Percentiles rank a stretch among this genome's conserved stretches.
phyloP scores from a whole-genome alignment of 2,888 invertebrate genomes.

The Thecophora atra region DNA sequence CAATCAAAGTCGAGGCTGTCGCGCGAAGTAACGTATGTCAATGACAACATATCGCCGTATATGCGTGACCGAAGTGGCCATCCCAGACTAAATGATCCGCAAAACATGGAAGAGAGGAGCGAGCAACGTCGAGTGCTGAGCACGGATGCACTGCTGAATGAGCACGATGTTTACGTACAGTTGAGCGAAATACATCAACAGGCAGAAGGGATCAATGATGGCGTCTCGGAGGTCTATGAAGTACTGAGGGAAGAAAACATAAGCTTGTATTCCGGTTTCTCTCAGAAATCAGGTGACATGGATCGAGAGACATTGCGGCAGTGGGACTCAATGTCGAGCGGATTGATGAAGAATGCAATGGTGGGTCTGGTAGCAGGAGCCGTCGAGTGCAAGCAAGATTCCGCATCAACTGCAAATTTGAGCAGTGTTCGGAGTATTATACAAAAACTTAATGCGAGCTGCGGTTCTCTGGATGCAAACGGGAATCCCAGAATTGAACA shows the following conservation, averaged over 20 bases:
- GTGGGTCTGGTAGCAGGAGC: slow-evolving; percentile 8
- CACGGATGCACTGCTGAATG: slow-evolving; percentile 38
- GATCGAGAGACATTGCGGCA: slow-evolving; percentile 87
- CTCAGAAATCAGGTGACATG: slow-evolving; percentile 71
- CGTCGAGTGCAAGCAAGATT: slow-evolving; percentile 27
- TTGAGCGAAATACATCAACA: slow-evolving; percentile 43
- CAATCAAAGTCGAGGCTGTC: slow-evolving; percentile 61
- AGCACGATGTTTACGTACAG: slow-evolving; percentile 63
- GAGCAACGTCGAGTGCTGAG: not conserved
- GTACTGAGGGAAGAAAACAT: slow-evolving; percentile 64
- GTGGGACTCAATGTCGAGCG: slow-evolving; percentile 90
- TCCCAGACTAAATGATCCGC: slow-evolving; percentile 49
- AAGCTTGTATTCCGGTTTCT: slow-evolving; percentile 57
- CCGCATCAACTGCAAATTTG: not conserved
- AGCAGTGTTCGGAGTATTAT: slow-evolving; percentile 56
- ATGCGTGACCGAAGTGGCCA: slow-evolving; percentile 52
- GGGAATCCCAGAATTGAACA: slow-evolving; percentile 33
- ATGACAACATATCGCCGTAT: slow-evolving; percentile 72
- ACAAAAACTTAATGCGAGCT: slow-evolving; percentile 54
- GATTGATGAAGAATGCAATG: slow-evolving; percentile 70
- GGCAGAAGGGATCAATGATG: slow-evolving; percentile 35
- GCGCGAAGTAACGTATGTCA: slow-evolving; percentile 82
- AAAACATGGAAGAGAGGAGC: not conserved
- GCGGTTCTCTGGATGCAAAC: slow-evolving; percentile 46
- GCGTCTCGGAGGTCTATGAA: slow-evolving; percentile 62